Base-by-base conservation (phyloP, 2,113 vertebrate species). In the Hylia prasina region DNA sequence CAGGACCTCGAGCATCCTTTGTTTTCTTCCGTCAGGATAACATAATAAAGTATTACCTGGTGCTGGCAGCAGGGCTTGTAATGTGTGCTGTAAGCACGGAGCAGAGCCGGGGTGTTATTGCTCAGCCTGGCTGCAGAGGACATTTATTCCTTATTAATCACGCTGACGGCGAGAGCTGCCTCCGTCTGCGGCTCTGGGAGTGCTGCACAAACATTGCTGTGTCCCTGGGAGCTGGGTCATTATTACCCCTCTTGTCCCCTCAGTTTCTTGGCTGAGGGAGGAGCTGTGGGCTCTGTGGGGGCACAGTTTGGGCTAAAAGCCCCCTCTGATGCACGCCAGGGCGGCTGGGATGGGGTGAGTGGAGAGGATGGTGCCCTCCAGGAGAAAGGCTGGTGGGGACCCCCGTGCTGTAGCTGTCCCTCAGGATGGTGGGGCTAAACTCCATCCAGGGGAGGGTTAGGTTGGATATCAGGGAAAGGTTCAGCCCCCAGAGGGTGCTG, bases 1-100 rank as follows among this genome's bases (percentile, higher is more conserved):
- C 90, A 81, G 92, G 96, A 97, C 94, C 95, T 93, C 20, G 18
- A 79, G 92, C 86, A 83, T 88, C 94, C 95, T 92, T 95, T 97
- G 95, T 96, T 97, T 96, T 94, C 88, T 65, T 95, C 92, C 24
- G 7, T 30, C 3, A 9, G 94, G 96, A 94, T 94, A 95, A 95
- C 81, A n/a, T 68, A 68, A 92, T 92, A 84, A 93, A 96, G 81
- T 79, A 75, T 91, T 93, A 93, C 96, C 95, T 97, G 94, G 81
- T 0, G 39, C 91, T 91, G 96, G 91, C 82, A 91, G 89, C 33
- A 17, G 69, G 51, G 24, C 73, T 87, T 81, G 88, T 88, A 82
- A 93, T 64, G 91, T 93, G 96, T 58, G 84, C 93, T 70, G 87
- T 92, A 61, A 96, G 94, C 96, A 92, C 20, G 91, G 77, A 56